Conservation (phyloP, 2,797 vertebrate genomes). For the Gymnopithys bicolor region DNA sequence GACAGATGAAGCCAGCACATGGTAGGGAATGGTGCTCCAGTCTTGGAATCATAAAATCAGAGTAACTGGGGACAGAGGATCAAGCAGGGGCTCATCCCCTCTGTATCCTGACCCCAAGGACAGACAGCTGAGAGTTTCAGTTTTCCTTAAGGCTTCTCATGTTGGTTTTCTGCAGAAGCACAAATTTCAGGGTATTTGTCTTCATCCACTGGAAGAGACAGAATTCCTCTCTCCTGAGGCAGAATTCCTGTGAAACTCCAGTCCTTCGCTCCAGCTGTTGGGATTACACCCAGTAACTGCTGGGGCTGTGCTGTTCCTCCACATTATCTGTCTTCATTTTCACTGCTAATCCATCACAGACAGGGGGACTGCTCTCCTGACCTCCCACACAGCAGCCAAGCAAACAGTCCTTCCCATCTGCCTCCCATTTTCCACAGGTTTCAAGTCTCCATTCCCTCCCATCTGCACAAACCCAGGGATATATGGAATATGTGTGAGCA, state of each 20-base stretch:
- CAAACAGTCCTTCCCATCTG: not conserved
- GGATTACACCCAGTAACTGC: not conserved
- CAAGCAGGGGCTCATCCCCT: not conserved
- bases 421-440: not conserved
- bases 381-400: constrained; percentile 12
- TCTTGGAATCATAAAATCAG: not conserved
- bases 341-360: not conserved
- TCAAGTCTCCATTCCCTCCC: not conserved
- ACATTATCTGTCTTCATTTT: not conserved
- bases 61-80: not conserved
- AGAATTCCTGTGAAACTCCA: not conserved
- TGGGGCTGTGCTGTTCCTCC: not conserved
- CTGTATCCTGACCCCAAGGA: not conserved
- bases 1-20: not conserved
- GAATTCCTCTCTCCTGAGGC: not conserved
- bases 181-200: not conserved
- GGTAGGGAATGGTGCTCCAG: not conserved
- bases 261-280: not conserved
- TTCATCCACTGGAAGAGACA: not conserved
- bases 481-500: not conserved
- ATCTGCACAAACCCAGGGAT: not conserved
- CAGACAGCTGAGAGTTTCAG: not conserved
- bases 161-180: not conserved
- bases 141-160: not conserved
- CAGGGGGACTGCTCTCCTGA: not conserved